Evolutionary conservation across 2,888 invertebrate genomes (phyloP), one percentile per base, ranked within the genome.

Genomic region (Branchellion lobata): DNA sequence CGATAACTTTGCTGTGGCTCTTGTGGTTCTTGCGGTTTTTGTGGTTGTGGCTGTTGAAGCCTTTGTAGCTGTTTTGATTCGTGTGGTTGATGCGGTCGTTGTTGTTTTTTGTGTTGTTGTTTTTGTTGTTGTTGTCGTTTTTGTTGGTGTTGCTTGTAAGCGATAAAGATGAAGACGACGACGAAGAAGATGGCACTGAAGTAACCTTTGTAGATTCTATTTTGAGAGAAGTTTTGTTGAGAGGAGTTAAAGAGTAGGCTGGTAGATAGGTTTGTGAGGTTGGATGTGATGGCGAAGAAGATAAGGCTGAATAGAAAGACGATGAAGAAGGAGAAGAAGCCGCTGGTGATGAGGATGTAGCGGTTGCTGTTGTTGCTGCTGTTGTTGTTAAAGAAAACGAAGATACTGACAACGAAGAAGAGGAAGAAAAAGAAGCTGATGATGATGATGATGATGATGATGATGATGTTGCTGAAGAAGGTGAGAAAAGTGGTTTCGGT

Each of bases 361-460:
- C 5, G 21, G n/a, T 27, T 2, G 34, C n/a, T 27, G 71, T 71
- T 71, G 71, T 27, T 8, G 31, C 31, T 8, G 11, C 5, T 71
- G 29, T 27, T 27, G 71, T 8, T 33, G 71, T 11, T 27, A 31
- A 71, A 31, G 1, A 27, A 51, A 14, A 21, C 24, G 57, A 0
- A 24, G 75, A 18, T 8, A 33, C n/a, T 31, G 75, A 53, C 29
- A 31, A 65, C 3, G n/a, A 65, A 5, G 65, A 65, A 11, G 65
- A 65, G n/a, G n/a, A 27, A 8, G 29, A 31, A 24, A 53, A 40
- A 24, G 75, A 75, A 3, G 75, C 47, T 51, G 77, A 77, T n/a
- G 77, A 31, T 36, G 77, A 65, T 31, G 77, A 36, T 34, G 77
- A 77, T 61, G 65, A 14, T 75, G 75, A 61, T 33, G 65, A 53